These are phyloP conservation scores for Anguilla anguilla DNA, from an alignment of 2,797 vertebrate genomes.

Conservation along the genomic window DNA sequence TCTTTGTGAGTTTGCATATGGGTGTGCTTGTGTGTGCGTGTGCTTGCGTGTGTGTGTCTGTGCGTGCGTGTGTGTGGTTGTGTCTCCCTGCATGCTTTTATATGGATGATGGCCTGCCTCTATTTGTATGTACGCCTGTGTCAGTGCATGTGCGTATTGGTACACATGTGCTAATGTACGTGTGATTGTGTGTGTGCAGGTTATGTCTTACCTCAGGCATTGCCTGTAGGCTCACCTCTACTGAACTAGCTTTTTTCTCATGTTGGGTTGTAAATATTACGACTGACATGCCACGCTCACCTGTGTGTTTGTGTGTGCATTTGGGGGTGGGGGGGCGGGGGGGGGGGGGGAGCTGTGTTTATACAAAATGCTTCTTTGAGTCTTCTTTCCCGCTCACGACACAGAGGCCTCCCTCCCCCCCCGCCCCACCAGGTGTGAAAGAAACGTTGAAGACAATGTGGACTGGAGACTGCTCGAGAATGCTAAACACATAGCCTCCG, in stretches of 20 bases:
- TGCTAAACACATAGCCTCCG: constrained; percentile 30
- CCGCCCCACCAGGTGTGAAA: neutral
- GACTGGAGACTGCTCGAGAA: constrained; percentile 8
- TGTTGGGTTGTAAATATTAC: neutral
- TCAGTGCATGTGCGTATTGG: neutral
- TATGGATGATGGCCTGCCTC: neutral
- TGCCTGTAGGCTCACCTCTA: constrained; percentile 52
- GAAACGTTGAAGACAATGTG: neutral
- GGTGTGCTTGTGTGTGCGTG: neutral
- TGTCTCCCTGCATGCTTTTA: neutral
- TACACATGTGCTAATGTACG: neutral
- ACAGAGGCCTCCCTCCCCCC: neutral
- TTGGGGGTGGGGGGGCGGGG: neutral
- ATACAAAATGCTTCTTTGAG: neutral
- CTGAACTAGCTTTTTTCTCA: constrained; percentile 24
- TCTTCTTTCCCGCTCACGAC: constrained; percentile 16
- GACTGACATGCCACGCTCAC: neutral
- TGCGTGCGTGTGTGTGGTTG: neutral
- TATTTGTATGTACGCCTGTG: neutral
- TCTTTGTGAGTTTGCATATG: neutral
- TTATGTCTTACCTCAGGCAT: constrained; percentile 55
- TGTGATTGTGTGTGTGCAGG: constrained; percentile 21
- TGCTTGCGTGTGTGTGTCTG: constrained; percentile 1
- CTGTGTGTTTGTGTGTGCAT: neutral
- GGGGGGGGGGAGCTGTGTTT: neutral